Evolutionary conservation across 1,140 invertebrate genomes (phyloP).

Genomic region (Halesus radiatus): DNA sequence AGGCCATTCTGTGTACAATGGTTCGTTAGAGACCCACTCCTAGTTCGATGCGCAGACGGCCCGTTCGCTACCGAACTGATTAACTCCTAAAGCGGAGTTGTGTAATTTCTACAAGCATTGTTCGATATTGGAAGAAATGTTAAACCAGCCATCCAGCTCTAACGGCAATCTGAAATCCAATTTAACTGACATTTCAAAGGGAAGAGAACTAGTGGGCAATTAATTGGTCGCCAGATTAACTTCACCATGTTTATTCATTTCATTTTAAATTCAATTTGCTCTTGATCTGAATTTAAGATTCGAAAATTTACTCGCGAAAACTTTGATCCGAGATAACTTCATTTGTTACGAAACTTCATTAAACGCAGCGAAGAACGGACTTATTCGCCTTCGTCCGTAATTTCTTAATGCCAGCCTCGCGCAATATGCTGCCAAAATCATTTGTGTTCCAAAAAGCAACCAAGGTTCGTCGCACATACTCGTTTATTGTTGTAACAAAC

Average conservation of each 20-base stretch:
- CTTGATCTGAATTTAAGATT: constrained; percentile 36
- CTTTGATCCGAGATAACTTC: constrained; percentile 39
- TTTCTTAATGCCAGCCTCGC: constrained; percentile 26
- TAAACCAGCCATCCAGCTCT: no score
- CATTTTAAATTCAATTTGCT: constrained; percentile 25
- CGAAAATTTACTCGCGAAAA: constrained; percentile 35
- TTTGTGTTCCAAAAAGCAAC: not conserved
- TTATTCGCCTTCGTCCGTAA: constrained; percentile 24
- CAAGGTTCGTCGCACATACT: not conserved
- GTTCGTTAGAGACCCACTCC: constrained; percentile 28
- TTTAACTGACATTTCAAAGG: not conserved
- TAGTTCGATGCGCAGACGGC: not conserved
- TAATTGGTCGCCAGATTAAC: constrained; percentile 2
- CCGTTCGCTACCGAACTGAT: constrained; percentile 4
- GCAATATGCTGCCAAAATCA: constrained; percentile 31
- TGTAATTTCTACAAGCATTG: constrained; percentile 14
- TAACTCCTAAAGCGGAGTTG: not conserved
- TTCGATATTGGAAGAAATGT: constrained; percentile 10
- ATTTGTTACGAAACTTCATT: constrained; percentile 35
- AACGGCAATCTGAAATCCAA: constrained; percentile 4
- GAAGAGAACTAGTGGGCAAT: not conserved
- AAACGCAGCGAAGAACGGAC: constrained; percentile 15
- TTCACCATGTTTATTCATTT: constrained; percentile 25
- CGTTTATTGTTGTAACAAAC: no score
- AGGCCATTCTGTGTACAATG: constrained; percentile 34